These are phyloP conservation scores for Branchellion lobata DNA, from an alignment of 2,888 invertebrate genomes.

Conservation along the genomic window DNA sequence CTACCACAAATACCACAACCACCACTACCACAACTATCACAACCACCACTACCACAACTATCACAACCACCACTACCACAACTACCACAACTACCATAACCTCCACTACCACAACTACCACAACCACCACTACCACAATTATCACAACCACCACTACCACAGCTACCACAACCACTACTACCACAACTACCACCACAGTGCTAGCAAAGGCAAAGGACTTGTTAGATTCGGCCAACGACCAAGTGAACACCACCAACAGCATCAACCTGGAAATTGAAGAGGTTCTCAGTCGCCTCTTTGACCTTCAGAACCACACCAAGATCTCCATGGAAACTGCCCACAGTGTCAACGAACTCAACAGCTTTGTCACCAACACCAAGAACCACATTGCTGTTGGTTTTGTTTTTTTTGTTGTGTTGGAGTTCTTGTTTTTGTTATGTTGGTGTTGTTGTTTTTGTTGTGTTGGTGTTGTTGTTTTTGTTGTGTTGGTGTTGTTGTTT, in stretches of 20 bases:
- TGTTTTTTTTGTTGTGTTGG: not conserved
- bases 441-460: not conserved
- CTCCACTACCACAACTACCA: no score
- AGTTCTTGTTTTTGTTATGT: not conserved
- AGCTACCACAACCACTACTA: no score
- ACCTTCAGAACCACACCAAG: constrained; percentile 55
- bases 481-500: no score
- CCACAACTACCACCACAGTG: no score
- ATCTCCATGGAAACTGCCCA: constrained; percentile 54
- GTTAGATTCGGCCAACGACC: constrained; percentile 61
- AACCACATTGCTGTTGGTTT: constrained; percentile 43
- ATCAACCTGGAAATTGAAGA: constrained; percentile 57
- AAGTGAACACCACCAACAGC: constrained; percentile 52
- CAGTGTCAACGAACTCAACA: constrained; percentile 47
- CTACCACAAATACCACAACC: no score
- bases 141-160: no score
- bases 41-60: no score
- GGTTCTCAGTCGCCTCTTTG: constrained; percentile 57
- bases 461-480: no score
- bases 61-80: no score
- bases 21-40: no score
- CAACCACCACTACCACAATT: no score
- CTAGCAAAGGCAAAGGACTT: constrained; percentile 64
- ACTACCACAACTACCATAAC: no score
- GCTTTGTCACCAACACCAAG: constrained; percentile 26